These are phyloP conservation scores for Mesoligia furuncula DNA, from an alignment of 2,888 invertebrate species.

Conservation along the genomic window DNA sequence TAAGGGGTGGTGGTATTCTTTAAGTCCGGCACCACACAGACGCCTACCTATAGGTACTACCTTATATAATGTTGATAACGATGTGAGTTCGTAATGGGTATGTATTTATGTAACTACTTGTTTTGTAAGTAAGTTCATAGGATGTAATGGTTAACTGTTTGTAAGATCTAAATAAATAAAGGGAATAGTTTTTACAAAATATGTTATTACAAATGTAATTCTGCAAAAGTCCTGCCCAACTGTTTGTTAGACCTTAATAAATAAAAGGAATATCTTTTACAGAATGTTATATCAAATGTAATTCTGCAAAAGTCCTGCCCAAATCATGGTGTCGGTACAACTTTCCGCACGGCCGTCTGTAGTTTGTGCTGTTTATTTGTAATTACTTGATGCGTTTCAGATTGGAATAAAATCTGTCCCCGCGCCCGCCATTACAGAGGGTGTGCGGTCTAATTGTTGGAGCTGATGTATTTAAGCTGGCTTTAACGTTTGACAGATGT, in stretches of 20 bases:
- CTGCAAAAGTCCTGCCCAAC: neutral
- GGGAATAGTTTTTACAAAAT: too few species aligned
- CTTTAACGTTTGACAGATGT: neutral
- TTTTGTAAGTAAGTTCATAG: neutral
- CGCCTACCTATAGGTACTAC: too few species aligned
- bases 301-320: neutral
- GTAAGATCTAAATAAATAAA: too few species aligned
- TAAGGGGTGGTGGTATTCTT: too few species aligned
- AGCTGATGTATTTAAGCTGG: slow-evolving; percentile 16
- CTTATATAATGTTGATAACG: neutral
- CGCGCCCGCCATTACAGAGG: slow-evolving; percentile 59
- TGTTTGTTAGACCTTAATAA: neutral
- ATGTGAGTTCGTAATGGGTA: neutral
- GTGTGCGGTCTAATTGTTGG: slow-evolving; percentile 53
- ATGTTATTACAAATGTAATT: neutral
- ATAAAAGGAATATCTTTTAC: too few species aligned
- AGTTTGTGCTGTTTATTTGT: slow-evolving; percentile 83
- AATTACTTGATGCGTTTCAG: slow-evolving; percentile 88
- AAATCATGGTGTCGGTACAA: slow-evolving; percentile 68
- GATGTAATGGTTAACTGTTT: neutral
- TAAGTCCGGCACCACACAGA: too few species aligned
- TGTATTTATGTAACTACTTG: neutral
- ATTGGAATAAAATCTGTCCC: slow-evolving; percentile 86
- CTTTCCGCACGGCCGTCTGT: slow-evolving; percentile 77
- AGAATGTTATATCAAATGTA: neutral